Evolutionary conservation across 2,113 vertebrate genomes (phyloP), one percentile per base, ranked within the genome.

Genomic region (Trochalopteron elliotii): DNA sequence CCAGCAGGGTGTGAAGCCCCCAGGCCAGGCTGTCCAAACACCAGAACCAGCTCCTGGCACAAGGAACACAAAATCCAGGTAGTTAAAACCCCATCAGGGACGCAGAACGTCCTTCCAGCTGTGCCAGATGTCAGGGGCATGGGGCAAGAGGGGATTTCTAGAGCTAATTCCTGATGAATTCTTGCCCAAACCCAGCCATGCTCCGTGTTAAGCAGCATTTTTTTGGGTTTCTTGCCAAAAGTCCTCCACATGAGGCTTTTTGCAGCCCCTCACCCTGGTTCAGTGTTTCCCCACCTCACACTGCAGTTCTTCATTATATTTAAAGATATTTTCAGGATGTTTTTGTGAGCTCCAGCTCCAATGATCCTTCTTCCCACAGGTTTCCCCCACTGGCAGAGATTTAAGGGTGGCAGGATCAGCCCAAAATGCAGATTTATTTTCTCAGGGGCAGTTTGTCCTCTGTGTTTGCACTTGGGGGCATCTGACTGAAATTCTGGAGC

Each of bases 51-150:
- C 9, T 45, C 56, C 70, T 61, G 61, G 82, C 61, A 50, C 47
- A 16, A 27, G 0, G 1, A 75, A 47, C 75, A 55, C 47, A 45
- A 20, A 55, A 45, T 11, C 1, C 3, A 39, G 2, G 2, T 0
- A 27, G 53, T 19, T 27, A 24, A 57, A 71, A 5, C 10, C 22
- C 57, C 20, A 11, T 2, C 39, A n/a, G 87, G 3, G 5, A 10
- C 37, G 65, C 44, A 52, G 57, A 47, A 71, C 64, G 47, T 24
- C 44, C 57, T 50, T 17, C 52, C 61, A 49, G 79, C 87, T 68
- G 57, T 83, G 42, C 12, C 10, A 52, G 76, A 9, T 69, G 76
- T 47, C 87, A 52, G 67, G 56, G 78, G 33, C 76, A 33, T 0
- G 2, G 86, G 65, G 53, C 52, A 76, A 9, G 83, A 71, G 31